Evolutionary conservation across 2,888 invertebrate genomes (phyloP).

Genomic region (Scaptomyza reducta): DNA sequence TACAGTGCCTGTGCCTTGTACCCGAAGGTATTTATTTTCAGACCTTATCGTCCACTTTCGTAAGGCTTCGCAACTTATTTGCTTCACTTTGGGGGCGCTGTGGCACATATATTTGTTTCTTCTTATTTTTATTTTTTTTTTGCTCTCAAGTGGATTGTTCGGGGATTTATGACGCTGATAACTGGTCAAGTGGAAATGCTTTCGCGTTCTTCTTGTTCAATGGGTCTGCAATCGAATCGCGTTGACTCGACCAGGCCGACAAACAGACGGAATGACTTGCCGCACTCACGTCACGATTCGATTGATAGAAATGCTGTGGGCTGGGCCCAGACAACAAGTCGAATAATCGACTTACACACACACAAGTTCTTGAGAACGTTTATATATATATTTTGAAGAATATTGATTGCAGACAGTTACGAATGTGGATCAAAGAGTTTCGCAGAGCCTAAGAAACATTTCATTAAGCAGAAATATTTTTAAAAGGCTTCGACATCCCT

Average conservation of each 20-base stretch:
- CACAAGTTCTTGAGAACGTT: slow-evolving; percentile 8
- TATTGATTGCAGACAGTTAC: background rate
- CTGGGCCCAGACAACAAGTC: slow-evolving; percentile 29
- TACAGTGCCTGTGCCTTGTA: slow-evolving; percentile 14
- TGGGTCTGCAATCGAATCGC: slow-evolving; percentile 7
- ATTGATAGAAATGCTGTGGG: slow-evolving; percentile 62
- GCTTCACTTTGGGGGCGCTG: slow-evolving; percentile 53
- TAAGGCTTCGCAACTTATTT: slow-evolving; percentile 66
- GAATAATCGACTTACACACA: slow-evolving; percentile 16
- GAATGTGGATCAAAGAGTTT: slow-evolving; percentile 1
- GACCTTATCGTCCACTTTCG: slow-evolving; percentile 55
- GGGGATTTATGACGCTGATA: slow-evolving; percentile 74
- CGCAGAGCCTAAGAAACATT: too few species aligned
- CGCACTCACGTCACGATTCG: slow-evolving; percentile 62
- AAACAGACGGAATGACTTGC: background rate
- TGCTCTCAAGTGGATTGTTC: slow-evolving; percentile 69
- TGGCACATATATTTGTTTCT: slow-evolving; percentile 10
- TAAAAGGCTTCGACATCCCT: too few species aligned
- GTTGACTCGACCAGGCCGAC: background rate
- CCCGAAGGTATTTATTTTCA: slow-evolving; percentile 33
- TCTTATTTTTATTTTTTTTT: slow-evolving; percentile 29
- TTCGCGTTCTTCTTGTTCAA: slow-evolving; percentile 38
- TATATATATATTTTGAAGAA: background rate
- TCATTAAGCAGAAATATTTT: too few species aligned
- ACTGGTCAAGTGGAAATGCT: slow-evolving; percentile 70